phyloP scores from a whole-genome alignment of 1,140 invertebrate genomes.

The Vanessa atalanta region DNA sequence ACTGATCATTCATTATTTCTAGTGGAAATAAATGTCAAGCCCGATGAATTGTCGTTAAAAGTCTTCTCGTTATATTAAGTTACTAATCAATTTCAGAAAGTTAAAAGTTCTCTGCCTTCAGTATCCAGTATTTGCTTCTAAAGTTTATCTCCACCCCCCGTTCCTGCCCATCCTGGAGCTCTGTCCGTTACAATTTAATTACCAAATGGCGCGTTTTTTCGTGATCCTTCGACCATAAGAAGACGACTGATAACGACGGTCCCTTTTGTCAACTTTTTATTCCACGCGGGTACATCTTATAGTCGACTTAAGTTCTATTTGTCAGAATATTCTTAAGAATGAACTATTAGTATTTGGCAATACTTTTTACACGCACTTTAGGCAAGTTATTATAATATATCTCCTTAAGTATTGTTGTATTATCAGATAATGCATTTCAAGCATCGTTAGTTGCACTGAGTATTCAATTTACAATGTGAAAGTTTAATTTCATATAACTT shows the following conservation, averaged over 20 bases:
- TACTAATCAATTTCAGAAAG: not conserved
- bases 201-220: slow-evolving; percentile 70
- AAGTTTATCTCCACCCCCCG: slow-evolving; percentile 48
- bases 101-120: not conserved
- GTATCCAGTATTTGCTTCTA: slow-evolving; percentile 52
- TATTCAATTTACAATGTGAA: too few species aligned
- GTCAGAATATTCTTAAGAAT: too few species aligned
- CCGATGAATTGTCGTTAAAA: too few species aligned
- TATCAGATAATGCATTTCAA: too few species aligned
- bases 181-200: slow-evolving; percentile 66
- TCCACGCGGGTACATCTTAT: not conserved
- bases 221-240: slow-evolving; percentile 48
- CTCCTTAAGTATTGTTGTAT: too few species aligned
- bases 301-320: not conserved
- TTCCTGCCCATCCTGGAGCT: not conserved
- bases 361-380: too few species aligned
- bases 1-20: too few species aligned
- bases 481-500: too few species aligned
- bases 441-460: too few species aligned
- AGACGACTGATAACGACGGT: slow-evolving; percentile 27
- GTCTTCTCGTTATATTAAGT: not conserved
- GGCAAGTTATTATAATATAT: too few species aligned
- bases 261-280: not conserved
- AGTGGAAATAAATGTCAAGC: too few species aligned
- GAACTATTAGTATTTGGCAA: too few species aligned